These are phyloP conservation scores for Hermaeophaga mercurialis DNA, from an alignment of 2,888 invertebrate species.

Conservation along the genomic window DNA sequence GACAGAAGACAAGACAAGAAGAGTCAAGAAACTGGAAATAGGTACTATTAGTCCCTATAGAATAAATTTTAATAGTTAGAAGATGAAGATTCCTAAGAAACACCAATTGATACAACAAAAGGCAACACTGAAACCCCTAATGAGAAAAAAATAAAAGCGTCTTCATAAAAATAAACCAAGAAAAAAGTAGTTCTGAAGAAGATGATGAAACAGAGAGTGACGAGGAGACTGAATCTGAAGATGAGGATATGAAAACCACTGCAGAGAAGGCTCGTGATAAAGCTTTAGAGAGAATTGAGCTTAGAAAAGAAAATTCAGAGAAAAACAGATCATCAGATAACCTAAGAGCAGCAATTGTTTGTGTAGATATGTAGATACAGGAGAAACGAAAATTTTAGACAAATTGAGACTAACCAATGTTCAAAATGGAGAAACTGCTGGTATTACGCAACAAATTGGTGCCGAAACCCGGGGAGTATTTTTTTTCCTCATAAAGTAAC, in stretches of 20 bases:
- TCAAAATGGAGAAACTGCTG: slow-evolving; percentile 96
- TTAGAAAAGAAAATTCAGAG: slow-evolving; percentile 72
- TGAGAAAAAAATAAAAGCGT: slow-evolving; percentile 33
- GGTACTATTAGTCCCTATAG: too few relatives aligned
- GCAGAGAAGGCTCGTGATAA: slow-evolving; percentile 76
- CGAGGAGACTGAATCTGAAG: slow-evolving; percentile 62
- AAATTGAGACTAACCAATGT: slow-evolving; percentile 89
- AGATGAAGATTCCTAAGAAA: slow-evolving; percentile 61
- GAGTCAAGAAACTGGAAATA: too few relatives aligned
- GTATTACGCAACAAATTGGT: slow-evolving; percentile 99
- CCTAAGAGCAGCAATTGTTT: slow-evolving; percentile 94
- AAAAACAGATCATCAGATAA: slow-evolving; percentile 69
- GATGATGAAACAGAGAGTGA: slow-evolving; percentile 46
- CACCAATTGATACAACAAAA: slow-evolving; percentile 20
- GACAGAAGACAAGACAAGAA: too few relatives aligned
- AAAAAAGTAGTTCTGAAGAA: slow-evolving; percentile 56
- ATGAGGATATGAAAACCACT: slow-evolving; percentile 72
- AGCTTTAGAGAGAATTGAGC: slow-evolving; percentile 75
- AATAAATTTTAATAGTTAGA: too few relatives aligned
- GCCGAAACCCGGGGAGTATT: too few relatives aligned
- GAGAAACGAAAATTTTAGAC: slow-evolving; percentile 98
- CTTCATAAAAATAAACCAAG: slow-evolving; percentile 46
- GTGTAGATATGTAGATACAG: slow-evolving; percentile 99
- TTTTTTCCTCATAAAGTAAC: too few relatives aligned
- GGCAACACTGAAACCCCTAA: not conserved